These are phyloP conservation scores for Chionoecetes opilio DNA, from an alignment of 1,140 invertebrate species.

Conservation along the genomic window DNA sequence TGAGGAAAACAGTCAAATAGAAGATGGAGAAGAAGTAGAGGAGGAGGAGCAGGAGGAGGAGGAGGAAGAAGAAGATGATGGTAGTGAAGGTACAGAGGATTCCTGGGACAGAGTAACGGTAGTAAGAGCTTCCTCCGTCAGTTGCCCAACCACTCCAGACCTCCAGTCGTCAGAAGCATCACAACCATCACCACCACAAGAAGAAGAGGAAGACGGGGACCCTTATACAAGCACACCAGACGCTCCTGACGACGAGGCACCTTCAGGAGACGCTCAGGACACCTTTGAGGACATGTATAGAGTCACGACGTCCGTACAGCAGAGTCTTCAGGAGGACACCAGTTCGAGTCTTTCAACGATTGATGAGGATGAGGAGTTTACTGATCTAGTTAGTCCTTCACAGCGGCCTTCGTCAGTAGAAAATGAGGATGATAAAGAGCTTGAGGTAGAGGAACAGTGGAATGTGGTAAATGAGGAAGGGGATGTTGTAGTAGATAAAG, in stretches of 20 bases:
- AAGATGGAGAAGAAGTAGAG: neutral
- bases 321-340: slow-evolving; percentile 36
- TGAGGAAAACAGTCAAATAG: neutral
- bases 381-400: neutral
- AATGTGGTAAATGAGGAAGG: neutral
- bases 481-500: neutral
- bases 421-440: neutral
- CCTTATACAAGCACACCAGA: neutral
- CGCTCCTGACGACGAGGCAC: neutral
- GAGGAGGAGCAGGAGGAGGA: neutral
- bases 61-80: slow-evolving; percentile 41
- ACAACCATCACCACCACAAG: neutral
- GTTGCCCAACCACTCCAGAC: neutral
- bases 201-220: no score
- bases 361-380: slow-evolving; percentile 54
- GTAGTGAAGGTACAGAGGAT: slow-evolving; percentile 64
- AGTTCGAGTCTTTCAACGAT: slow-evolving; percentile 61
- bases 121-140: neutral
- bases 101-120: slow-evolving; percentile 63
- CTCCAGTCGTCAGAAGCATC: neutral
- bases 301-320: neutral
- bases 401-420: neutral
- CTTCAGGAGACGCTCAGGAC: neutral
- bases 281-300: slow-evolving; percentile 45
- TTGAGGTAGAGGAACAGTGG: neutral